Conservation (phyloP, 2,113 vertebrate species). For the Zapus hudsonius region DNA sequence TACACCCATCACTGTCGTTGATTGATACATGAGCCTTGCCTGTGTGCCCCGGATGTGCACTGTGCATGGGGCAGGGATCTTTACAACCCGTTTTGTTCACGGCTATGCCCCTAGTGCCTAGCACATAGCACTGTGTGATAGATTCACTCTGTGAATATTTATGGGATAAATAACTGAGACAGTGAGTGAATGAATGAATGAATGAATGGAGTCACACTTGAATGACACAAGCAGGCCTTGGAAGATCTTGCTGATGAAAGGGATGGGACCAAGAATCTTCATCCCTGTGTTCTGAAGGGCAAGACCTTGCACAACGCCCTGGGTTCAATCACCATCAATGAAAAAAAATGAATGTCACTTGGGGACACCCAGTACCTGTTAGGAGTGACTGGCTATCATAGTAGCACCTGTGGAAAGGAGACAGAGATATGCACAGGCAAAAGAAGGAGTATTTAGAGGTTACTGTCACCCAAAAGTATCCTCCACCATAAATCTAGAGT, state of each 20-base stretch:
- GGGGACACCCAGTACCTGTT: too few species aligned
- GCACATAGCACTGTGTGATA: rapidly evolving
- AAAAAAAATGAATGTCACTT: background rate
- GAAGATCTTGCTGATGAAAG: background rate
- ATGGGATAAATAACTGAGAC: background rate
- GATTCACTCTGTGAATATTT: background rate
- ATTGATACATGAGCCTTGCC: rapidly evolving
- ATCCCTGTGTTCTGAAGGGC: background rate
- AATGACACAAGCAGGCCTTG: background rate
- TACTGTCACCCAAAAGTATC: too few species aligned
- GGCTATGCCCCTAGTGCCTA: background rate
- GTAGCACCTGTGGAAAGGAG: too few species aligned
- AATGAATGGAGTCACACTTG: background rate
- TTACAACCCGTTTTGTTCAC: background rate
- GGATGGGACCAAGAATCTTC: background rate
- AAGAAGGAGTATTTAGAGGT: too few species aligned
- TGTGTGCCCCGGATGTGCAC: rapidly evolving
- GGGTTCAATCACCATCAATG: background rate
- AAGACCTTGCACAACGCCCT: background rate
- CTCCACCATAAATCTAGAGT: too few species aligned
- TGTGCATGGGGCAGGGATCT: background rate
- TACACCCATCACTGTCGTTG: rapidly evolving
- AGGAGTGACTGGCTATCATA: too few species aligned
- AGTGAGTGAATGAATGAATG: too few species aligned
- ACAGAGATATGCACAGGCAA: too few species aligned